Percentiles rank a stretch among this genome's conserved stretches.
These are phyloP conservation scores for Ia io DNA, from an alignment of 2,113 vertebrate species.

Conservation along the genomic window DNA sequence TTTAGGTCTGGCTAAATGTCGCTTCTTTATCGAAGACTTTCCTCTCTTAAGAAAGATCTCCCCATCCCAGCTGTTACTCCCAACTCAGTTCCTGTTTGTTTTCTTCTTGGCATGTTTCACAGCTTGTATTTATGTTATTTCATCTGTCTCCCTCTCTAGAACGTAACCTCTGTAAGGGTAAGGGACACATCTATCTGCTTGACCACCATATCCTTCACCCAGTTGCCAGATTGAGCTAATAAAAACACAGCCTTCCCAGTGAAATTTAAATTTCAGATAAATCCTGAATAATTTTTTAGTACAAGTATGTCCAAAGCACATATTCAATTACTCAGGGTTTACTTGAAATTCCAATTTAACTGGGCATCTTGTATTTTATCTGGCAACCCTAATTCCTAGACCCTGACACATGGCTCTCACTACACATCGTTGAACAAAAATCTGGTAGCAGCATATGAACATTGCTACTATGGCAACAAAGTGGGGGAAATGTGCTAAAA, in stretches of 20 bases:
- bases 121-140: conserved; percentile 1
- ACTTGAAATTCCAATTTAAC: conserved; percentile 34
- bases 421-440: conserved; percentile 27
- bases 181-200: background rate
- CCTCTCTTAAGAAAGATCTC: background rate
- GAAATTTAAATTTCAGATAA: conserved; percentile 28
- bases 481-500: background rate
- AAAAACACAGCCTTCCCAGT: background rate
- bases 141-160: background rate
- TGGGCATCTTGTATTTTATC: background rate
- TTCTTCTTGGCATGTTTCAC: conserved; percentile 2
- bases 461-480: conserved; percentile 32
- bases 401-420: background rate
- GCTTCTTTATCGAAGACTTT: conserved; percentile 7
- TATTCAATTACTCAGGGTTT: background rate
- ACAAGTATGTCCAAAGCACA: background rate
- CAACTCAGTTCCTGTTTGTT: background rate
- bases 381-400: background rate
- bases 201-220: background rate
- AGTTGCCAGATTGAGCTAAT: background rate
- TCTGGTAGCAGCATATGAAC: conserved; percentile 7
- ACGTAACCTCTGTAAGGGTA: background rate
- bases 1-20: background rate
- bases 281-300: conserved; percentile 1
- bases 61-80: background rate